These are phyloP conservation scores for Hippocampus barbouri DNA, from an alignment of 2,113 vertebrate species.

Conservation along the genomic window DNA sequence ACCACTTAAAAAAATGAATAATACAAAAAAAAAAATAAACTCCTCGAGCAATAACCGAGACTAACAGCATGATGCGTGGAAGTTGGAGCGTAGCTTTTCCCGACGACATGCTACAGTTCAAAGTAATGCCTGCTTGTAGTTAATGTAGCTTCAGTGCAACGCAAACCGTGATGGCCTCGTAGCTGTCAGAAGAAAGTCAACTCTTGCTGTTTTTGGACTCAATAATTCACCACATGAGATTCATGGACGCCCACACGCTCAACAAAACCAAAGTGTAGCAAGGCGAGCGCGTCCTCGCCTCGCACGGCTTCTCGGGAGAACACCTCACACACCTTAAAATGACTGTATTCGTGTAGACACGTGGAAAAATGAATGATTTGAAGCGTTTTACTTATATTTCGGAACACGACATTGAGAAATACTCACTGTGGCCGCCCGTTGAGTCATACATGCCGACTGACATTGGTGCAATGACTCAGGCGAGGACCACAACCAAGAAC, in stretches of 20 bases:
- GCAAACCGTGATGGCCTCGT: conserved; percentile 7
- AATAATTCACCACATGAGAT: conserved; percentile 36
- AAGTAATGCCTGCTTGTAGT: neutral
- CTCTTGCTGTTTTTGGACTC: conserved; percentile 32
- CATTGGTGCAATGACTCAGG: conserved; percentile 59
- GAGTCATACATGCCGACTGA: conserved; percentile 51
- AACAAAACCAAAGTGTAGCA: conserved; percentile 32
- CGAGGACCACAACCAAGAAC: conserved; percentile 51
- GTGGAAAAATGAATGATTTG: conserved; percentile 1
- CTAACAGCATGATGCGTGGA: neutral
- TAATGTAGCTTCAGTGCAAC: neutral
- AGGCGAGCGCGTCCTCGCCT: conserved; percentile 27
- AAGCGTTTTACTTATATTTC: conserved; percentile 12
- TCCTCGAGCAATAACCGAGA: neutral
- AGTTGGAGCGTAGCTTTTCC: neutral
- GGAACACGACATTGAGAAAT: neutral
- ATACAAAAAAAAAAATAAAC: neutral
- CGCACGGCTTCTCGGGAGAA: conserved; percentile 55
- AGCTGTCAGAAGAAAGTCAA: conserved; percentile 20
- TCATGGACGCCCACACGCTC: conserved; percentile 30
- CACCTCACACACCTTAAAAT: conserved; percentile 24
- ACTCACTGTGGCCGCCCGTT: conserved; percentile 14
- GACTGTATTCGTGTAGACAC: conserved; percentile 30
- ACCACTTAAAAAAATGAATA: neutral
- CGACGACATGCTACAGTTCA: neutral